Conservation (phyloP, 2,888 invertebrate species). For the Lasiommata megera region DNA sequence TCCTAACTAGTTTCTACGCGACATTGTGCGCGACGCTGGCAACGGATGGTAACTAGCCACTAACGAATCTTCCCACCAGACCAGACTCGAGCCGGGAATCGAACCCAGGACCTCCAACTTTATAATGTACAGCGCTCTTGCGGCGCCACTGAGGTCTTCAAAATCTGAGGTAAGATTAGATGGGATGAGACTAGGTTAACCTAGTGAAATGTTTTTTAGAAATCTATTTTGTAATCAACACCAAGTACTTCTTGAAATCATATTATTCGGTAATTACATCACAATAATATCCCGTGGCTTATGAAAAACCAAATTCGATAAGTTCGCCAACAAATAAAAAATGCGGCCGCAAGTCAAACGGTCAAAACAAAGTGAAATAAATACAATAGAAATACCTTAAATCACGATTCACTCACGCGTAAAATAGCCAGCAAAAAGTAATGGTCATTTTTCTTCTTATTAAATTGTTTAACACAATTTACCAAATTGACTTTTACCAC, state of each 20-base stretch:
- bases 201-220: background rate
- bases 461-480: conserved; percentile 62
- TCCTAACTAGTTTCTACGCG: too few species aligned
- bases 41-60: too few species aligned
- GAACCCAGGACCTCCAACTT: too few species aligned
- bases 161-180: too few species aligned
- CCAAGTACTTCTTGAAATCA: background rate
- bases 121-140: too few species aligned
- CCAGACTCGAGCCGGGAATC: too few species aligned
- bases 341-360: conserved; percentile 17
- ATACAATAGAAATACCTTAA: conserved; percentile 51
- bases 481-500: conserved; percentile 65
- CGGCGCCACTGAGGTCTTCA: too few species aligned
- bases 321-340: conserved; percentile 16
- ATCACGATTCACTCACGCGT: conserved; percentile 73
- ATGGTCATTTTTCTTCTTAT: conserved; percentile 56
- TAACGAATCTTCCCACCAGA: too few species aligned
- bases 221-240: background rate
- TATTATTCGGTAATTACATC: background rate
- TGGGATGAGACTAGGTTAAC: too few species aligned
- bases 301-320: conserved; percentile 1
- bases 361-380: conserved; percentile 37
- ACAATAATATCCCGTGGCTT: conserved; percentile 1
- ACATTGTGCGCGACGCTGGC: too few species aligned
- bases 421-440: conserved; percentile 59